Evolutionary conservation across 2,888 invertebrate genomes (phyloP).

Genomic region (Mythimna lalbum): DNA sequence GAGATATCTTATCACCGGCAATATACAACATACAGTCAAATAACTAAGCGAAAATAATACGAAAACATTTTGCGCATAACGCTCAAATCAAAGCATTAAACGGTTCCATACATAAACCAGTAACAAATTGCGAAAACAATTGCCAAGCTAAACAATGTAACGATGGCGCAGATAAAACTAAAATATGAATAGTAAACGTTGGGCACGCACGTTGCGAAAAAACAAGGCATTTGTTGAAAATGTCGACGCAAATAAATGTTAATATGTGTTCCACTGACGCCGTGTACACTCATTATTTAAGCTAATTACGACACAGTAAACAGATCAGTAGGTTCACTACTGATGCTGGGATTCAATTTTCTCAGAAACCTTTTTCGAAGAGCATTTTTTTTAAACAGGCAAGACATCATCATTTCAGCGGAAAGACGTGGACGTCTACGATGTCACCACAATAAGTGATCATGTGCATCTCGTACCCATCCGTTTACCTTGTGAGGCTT

Average conservation of each 20-base stretch:
- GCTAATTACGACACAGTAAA: constrained; percentile 43
- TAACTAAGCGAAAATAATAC: constrained; percentile 33
- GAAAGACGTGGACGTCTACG: too few relatives aligned
- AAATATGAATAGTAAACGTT: constrained; percentile 52
- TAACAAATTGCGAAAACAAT: constrained; percentile 43
- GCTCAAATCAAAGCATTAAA: constrained; percentile 44
- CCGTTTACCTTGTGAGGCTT: too few relatives aligned
- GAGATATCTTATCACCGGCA: constrained; percentile 2
- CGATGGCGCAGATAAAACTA: constrained; percentile 46
- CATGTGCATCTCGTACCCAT: too few relatives aligned
- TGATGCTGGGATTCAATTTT: not conserved
- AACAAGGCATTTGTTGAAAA: constrained; percentile 45
- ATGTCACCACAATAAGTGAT: too few relatives aligned
- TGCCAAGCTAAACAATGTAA: constrained; percentile 33
- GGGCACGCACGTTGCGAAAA: constrained; percentile 33
- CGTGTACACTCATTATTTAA: constrained; percentile 43
- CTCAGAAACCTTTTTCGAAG: not conserved
- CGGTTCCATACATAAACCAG: constrained; percentile 37
- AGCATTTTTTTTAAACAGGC: too few relatives aligned
- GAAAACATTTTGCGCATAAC: constrained; percentile 36
- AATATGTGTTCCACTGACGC: constrained; percentile 45
- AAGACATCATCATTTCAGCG: too few relatives aligned
- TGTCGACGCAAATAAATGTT: constrained; percentile 45
- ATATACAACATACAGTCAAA: constrained; percentile 10
- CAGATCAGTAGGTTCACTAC: constrained; percentile 16